phyloP scores from a whole-genome alignment of 2,797 vertebrate genomes.

The Parauchenoglanis punctatus region DNA sequence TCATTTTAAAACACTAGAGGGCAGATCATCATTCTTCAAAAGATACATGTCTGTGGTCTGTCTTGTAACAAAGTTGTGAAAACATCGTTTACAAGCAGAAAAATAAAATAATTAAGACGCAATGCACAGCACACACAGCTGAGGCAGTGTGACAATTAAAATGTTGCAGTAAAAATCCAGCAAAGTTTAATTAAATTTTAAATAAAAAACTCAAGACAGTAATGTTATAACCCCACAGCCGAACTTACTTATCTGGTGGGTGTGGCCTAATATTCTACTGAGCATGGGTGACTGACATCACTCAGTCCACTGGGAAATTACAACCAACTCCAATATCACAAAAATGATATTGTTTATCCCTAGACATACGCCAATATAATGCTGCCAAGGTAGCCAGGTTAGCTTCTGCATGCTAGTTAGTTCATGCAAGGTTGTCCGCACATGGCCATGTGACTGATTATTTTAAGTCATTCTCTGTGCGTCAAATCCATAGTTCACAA shows the following conservation, averaged over 20 bases:
- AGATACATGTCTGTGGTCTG: background rate
- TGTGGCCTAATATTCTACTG: background rate
- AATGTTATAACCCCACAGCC: no score
- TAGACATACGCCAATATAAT: no score
- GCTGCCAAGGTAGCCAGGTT: no score
- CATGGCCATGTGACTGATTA: no score
- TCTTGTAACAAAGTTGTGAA: background rate
- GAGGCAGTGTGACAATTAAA: background rate
- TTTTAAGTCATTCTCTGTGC: no score
- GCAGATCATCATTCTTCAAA: background rate
- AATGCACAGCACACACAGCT: background rate
- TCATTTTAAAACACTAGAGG: background rate
- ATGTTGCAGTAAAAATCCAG: background rate
- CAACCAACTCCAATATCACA: background rate
- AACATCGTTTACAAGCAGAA: no score
- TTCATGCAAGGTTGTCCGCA: no score
- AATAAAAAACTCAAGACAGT: background rate
- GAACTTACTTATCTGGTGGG: background rate
- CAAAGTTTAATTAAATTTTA: background rate
- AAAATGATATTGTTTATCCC: no score
- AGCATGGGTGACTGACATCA: background rate
- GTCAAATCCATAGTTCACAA: no score
- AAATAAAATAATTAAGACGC: background rate
- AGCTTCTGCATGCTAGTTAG: no score
- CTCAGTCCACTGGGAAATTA: background rate